phyloP scores from a whole-genome alignment of 2,797 vertebrate species.

The Garrulus glandarius region DNA sequence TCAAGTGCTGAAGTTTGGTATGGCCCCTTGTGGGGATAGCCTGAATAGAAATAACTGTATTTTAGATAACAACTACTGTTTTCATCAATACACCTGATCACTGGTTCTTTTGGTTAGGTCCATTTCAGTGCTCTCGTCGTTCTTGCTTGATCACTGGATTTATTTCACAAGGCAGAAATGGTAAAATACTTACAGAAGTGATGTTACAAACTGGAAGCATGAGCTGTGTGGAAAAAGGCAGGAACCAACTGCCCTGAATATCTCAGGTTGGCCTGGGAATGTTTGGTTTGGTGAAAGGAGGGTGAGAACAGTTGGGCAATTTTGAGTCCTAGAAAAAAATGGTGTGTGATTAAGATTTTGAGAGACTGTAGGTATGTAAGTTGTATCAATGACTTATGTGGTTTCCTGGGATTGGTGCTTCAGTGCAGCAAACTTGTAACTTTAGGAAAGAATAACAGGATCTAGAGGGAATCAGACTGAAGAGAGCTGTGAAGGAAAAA shows the following conservation, averaged over 20 bases:
- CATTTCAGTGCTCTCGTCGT: not conserved
- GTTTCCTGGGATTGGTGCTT: not conserved
- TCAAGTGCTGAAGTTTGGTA: not conserved
- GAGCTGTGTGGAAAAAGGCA: not conserved
- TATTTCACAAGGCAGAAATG: not conserved
- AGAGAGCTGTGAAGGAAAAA: not conserved
- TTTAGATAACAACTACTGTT: not conserved
- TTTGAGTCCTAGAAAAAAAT: not conserved
- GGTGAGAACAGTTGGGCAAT: not conserved
- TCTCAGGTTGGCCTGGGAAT: not conserved
- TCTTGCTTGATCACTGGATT: not conserved
- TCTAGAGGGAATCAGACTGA: not conserved
- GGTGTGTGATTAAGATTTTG: not conserved
- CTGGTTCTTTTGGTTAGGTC: rapidly evolving
- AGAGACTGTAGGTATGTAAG: not conserved
- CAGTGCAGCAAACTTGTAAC: not conserved
- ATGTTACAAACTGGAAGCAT: not conserved
- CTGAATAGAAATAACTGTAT: not conserved
- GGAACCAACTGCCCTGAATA: not conserved
- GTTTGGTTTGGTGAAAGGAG: not conserved
- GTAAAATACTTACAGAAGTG: not conserved
- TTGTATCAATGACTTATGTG: not conserved
- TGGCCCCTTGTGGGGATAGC: not conserved
- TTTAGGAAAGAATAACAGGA: not conserved
- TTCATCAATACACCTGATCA: not conserved